Evolutionary conservation across 2,113 vertebrate genomes (phyloP).

Genomic region (Indicator indicator): DNA sequence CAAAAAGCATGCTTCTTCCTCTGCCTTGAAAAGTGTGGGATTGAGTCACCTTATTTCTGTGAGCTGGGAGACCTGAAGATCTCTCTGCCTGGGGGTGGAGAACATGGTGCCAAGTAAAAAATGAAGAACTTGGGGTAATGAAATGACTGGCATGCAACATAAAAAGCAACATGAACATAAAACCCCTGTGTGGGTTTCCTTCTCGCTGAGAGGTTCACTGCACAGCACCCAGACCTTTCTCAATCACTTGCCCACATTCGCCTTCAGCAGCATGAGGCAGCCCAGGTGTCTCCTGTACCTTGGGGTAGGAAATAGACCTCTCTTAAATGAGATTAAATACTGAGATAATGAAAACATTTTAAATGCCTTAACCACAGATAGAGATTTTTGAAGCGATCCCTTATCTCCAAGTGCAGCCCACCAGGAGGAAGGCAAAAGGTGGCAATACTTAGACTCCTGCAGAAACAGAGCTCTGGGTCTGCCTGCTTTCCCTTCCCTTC

Average conservation of each 20-base stretch:
- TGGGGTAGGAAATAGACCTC: rapidly evolving
- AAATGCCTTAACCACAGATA: neutral
- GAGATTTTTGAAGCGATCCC: neutral
- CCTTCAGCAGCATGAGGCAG: neutral
- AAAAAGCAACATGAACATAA: neutral
- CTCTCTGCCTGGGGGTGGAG: neutral
- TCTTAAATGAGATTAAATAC: neutral
- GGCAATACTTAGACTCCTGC: neutral
- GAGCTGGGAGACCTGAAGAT: neutral
- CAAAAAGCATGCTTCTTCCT: neutral
- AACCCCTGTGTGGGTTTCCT: neutral
- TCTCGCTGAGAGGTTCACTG: neutral
- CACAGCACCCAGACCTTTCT: neutral
- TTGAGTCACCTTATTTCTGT: neutral
- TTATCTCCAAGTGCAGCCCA: rapidly evolving
- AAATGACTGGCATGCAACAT: neutral
- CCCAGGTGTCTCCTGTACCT: neutral
- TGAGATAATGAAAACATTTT: neutral
- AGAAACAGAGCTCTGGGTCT: neutral
- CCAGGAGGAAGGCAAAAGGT: neutral
- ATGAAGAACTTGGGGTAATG: neutral
- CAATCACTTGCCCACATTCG: rapidly evolving
- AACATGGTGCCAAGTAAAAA: neutral
- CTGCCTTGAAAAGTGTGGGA: neutral
- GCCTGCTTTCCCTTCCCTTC: neutral